These are phyloP conservation scores for Sclerodermus sp. DNA, from an alignment of 2,888 invertebrate species.

Conservation along the genomic window DNA sequence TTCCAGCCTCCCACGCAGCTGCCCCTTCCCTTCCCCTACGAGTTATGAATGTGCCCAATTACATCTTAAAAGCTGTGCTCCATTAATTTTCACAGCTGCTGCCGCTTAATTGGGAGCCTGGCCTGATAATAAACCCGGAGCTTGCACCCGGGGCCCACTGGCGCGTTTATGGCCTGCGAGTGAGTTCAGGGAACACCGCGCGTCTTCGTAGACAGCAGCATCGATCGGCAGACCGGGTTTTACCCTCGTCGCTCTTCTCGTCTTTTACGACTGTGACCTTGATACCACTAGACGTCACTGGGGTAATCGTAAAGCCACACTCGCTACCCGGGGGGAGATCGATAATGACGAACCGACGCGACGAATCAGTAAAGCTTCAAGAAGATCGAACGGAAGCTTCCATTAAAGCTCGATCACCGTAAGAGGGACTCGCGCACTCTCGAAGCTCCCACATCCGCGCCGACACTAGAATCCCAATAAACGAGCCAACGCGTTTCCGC, in stretches of 20 bases:
- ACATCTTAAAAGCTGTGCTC: constrained; percentile 68
- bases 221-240: constrained; percentile 33
- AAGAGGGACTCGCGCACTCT: too few species aligned
- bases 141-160: constrained; percentile 46
- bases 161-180: constrained; percentile 47
- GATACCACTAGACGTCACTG: constrained; percentile 28
- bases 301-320: constrained; percentile 21
- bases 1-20: constrained; percentile 2
- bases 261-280: constrained; percentile 45
- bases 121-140: constrained; percentile 62
- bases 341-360: neutral
- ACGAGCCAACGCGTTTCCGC: too few species aligned
- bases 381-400: too few species aligned
- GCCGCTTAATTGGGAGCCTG: constrained; percentile 66
- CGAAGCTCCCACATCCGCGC: too few species aligned
- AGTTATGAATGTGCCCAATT: constrained; percentile 68
- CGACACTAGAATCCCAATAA: too few species aligned
- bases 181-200: constrained; percentile 15
- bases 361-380: neutral
- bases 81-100: constrained; percentile 68
- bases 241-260: constrained; percentile 22
- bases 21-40: constrained; percentile 30
- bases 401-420: too few species aligned
- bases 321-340: too few species aligned
- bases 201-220: constrained; percentile 38